Conservation (phyloP, 1,140 invertebrate genomes). For the Limonius californicus region DNA sequence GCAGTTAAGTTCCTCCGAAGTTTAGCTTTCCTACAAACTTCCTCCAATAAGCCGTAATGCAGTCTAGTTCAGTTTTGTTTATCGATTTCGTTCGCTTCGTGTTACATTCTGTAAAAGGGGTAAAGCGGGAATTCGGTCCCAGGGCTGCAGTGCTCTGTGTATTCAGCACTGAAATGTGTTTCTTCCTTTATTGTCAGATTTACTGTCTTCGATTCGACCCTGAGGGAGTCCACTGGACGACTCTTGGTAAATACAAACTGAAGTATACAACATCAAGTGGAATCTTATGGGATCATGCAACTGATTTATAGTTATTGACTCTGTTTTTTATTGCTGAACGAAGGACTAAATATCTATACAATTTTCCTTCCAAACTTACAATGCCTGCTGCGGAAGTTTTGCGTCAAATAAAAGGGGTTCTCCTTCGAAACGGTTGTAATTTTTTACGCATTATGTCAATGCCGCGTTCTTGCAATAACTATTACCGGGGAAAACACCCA, state of each 20-base stretch:
- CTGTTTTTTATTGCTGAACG: constrained; percentile 8
- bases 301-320: neutral
- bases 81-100: constrained; percentile 11
- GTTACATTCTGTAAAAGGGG: constrained; percentile 11
- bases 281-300: constrained; percentile 24
- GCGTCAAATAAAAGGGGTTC: neutral
- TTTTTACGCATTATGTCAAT: neutral
- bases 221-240: constrained; percentile 25
- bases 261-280: constrained; percentile 23
- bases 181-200: constrained; percentile 30
- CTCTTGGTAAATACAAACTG: constrained; percentile 25
- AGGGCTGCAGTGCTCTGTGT: constrained; percentile 4
- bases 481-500: neutral
- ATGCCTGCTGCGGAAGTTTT: neutral
- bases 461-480: neutral
- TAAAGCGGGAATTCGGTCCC: constrained; percentile 3
- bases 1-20: neutral
- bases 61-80: constrained; percentile 9
- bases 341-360: constrained; percentile 14
- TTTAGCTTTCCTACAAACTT: constrained; percentile 5
- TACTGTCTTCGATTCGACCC: constrained; percentile 28
- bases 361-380: constrained; percentile 6
- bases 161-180: constrained; percentile 28
- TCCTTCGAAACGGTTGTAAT: neutral
- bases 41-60: constrained; percentile 2